Conservation (phyloP, 1,140 invertebrate genomes). For the Oryctes rhinoceros region DNA sequence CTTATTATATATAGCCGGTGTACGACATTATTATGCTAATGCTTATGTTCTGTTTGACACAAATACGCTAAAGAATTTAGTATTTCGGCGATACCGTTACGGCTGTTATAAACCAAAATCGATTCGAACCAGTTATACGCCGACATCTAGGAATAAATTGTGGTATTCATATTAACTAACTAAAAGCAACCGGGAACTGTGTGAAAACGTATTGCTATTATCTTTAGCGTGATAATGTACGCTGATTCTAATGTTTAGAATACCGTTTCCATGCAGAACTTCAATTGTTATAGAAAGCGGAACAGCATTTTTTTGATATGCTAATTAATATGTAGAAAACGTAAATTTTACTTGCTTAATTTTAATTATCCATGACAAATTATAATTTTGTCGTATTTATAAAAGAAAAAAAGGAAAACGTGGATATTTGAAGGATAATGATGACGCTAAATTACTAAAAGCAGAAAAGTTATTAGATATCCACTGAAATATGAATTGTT, state of each 20-base stretch:
- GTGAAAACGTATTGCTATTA: neutral
- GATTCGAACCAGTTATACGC: neutral
- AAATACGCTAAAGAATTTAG: slow-evolving; percentile 31
- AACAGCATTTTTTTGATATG: neutral
- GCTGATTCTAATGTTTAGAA: neutral
- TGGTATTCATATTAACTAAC: slow-evolving; percentile 4
- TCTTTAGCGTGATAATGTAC: neutral
- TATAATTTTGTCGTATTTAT: neutral
- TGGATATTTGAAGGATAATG: too few relatives aligned
- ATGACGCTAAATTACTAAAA: too few relatives aligned
- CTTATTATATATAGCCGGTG: neutral
- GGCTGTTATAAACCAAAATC: slow-evolving; percentile 1
- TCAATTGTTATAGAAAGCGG: neutral
- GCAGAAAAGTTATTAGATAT: too few relatives aligned
- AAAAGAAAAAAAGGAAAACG: too few relatives aligned
- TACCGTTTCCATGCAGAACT: neutral
- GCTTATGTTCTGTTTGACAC: slow-evolving; percentile 15
- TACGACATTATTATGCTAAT: slow-evolving; percentile 21
- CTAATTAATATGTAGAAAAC: neutral
- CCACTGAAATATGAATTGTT: too few relatives aligned
- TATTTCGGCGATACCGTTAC: slow-evolving; percentile 13
- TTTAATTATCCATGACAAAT: neutral
- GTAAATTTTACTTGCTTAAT: neutral
- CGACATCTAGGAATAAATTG: neutral
- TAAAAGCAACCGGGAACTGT: neutral